Percentiles rank a stretch among this genome's conserved stretches.
These are phyloP conservation scores for Sandelia bainsii DNA, from an alignment of 2,797 vertebrate species.

Conservation along the genomic window DNA sequence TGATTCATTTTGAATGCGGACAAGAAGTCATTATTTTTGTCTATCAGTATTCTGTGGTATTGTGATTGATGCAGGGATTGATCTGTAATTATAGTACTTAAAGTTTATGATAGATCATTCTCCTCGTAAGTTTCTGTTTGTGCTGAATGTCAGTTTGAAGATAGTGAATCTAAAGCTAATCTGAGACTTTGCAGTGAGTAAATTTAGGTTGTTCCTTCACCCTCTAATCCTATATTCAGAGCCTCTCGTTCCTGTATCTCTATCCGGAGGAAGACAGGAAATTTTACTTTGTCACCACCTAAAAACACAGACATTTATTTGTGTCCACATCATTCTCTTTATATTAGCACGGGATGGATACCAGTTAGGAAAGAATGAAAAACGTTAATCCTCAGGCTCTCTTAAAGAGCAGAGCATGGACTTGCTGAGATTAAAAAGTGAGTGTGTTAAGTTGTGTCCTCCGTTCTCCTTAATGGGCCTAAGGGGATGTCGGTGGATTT, in stretches of 20 bases:
- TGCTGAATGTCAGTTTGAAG: conserved; percentile 6
- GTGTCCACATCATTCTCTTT: conserved; percentile 13
- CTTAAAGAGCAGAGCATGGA: conserved; percentile 52
- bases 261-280: neutral
- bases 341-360: neutral
- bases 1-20: neutral
- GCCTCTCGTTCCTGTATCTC: neutral
- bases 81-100: neutral
- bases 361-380: conserved; percentile 31
- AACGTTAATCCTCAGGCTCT: conserved; percentile 39
- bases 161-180: conserved; percentile 33
- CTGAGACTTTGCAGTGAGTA: conserved; percentile 33
- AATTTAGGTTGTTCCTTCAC: conserved; percentile 37
- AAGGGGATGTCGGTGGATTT: conserved; percentile 57
- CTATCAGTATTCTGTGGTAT: neutral
- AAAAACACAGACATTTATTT: conserved; percentile 18
- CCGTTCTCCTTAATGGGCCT: conserved; percentile 28
- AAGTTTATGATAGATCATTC: neutral
- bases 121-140: conserved; percentile 3
- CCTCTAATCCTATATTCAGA: conserved; percentile 29
- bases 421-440: conserved; percentile 68
- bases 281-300: conserved; percentile 14
- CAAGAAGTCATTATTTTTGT: too few species aligned
- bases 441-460: conserved; percentile 66
- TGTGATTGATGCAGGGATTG: neutral